Conservation (phyloP, 1,140 invertebrate species). For the Paracyclopina nana region DNA sequence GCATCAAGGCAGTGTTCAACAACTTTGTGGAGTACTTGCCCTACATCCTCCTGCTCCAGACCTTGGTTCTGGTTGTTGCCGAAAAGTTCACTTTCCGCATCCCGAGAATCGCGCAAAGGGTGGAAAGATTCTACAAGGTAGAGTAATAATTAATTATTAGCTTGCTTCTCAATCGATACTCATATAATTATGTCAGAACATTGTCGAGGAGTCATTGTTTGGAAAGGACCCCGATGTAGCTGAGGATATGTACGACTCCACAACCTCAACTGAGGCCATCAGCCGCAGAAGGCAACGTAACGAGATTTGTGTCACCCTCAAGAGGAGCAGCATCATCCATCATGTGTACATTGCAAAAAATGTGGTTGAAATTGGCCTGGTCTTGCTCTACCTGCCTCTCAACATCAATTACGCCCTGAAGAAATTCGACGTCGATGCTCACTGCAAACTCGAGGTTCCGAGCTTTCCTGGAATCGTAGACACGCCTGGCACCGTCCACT, state of each 20-base stretch:
- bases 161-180: too few relatives aligned
- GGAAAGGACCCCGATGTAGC: slow-evolving; percentile 13
- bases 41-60: slow-evolving; percentile 8
- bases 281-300: slow-evolving; percentile 4
- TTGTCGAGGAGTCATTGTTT: slow-evolving; percentile 10
- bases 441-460: background rate
- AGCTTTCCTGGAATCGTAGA: background rate
- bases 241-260: slow-evolving; percentile 3
- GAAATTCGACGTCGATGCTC: background rate
- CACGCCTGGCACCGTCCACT: background rate
- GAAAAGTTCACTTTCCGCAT: slow-evolving; percentile 13
- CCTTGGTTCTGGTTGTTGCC: background rate
- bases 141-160: too few relatives aligned
- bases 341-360: slow-evolving; percentile 11
- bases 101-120: slow-evolving; percentile 9
- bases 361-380: slow-evolving; percentile 7
- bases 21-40: slow-evolving; percentile 8
- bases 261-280: slow-evolving; percentile 10
- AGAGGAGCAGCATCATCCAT: slow-evolving; percentile 5
- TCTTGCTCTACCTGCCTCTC: background rate
- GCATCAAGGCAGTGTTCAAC: slow-evolving; percentile 1
- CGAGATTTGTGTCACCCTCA: slow-evolving; percentile 14
- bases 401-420: background rate
- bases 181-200: too few relatives aligned
- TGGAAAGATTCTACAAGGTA: slow-evolving; percentile 12